phyloP scores from a whole-genome alignment of 2,888 invertebrate species.

The Phytoseiulus persimilis region DNA sequence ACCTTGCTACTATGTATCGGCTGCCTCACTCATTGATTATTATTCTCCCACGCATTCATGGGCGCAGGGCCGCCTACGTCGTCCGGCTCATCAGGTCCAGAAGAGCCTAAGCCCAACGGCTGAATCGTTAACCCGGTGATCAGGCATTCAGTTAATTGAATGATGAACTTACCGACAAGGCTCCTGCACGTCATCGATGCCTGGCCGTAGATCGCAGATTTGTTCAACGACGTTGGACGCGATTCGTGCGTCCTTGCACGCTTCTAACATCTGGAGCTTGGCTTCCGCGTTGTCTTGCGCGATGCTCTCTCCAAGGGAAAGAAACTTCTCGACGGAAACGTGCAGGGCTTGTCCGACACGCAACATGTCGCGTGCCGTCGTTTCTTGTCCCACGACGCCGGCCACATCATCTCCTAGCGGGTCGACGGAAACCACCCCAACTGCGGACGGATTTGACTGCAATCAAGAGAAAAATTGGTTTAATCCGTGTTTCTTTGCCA shows the following conservation, averaged over 20 bases:
- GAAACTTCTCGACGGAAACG: slow-evolving; percentile 92
- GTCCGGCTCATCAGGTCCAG: background rate
- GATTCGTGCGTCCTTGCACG: slow-evolving; percentile 88
- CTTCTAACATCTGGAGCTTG: slow-evolving; percentile 93
- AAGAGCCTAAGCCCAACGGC: background rate
- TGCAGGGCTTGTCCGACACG: slow-evolving; percentile 92
- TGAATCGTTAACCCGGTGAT: background rate
- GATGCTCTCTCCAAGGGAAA: slow-evolving; percentile 94
- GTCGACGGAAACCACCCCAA: slow-evolving; percentile 35
- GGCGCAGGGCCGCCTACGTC: background rate
- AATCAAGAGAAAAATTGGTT: background rate
- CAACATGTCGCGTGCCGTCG: slow-evolving; percentile 65
- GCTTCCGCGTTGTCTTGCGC: slow-evolving; percentile 97
- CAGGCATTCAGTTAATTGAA: background rate
- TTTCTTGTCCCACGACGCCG: slow-evolving; percentile 51
- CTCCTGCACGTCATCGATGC: slow-evolving; percentile 34
- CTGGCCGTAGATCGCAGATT: slow-evolving; percentile 35
- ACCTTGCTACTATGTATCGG: background rate
- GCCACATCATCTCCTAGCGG: slow-evolving; percentile 35
- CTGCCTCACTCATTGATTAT: background rate
- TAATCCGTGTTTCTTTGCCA: background rate
- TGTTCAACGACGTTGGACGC: slow-evolving; percentile 54
- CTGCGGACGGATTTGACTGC: slow-evolving; percentile 30
- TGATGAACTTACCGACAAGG: slow-evolving; percentile 57
- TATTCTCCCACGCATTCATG: background rate